Conservation (phyloP, 2,888 invertebrate species). For the Protonemura montana region DNA sequence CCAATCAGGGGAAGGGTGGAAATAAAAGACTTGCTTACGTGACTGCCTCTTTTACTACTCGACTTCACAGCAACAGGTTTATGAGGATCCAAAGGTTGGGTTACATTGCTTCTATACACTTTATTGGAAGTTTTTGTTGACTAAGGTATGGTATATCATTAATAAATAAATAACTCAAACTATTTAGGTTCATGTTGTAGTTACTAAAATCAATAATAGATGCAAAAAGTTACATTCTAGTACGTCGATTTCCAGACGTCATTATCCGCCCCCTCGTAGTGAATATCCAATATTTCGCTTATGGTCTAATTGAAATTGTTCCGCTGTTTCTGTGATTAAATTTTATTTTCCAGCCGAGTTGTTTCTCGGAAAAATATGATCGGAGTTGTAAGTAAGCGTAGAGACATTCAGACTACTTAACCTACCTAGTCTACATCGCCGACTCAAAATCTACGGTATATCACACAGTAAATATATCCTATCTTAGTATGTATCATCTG, state of each 20-base stretch:
- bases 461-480: slow-evolving; percentile 40
- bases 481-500: background rate
- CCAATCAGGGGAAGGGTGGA: background rate
- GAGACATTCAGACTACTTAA: background rate
- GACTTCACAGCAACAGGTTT: background rate
- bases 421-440: background rate
- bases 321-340: background rate
- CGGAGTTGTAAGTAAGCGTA: background rate
- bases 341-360: background rate
- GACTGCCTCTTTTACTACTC: slow-evolving; percentile 32
- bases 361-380: background rate
- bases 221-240: background rate
- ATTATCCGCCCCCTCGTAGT: background rate
- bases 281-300: background rate
- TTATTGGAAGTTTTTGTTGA: background rate
- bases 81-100: slow-evolving; percentile 16
- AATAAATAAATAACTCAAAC: background rate
- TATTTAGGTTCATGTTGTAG: background rate
- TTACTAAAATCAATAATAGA: no score
- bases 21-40: background rate
- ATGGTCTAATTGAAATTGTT: background rate
- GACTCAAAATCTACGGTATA: slow-evolving; percentile 7
- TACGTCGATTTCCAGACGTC: background rate
- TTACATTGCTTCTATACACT: background rate
- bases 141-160: background rate